Evolutionary conservation across 2,888 invertebrate species (phyloP).

Genomic region (Argyra leucocephala): DNA sequence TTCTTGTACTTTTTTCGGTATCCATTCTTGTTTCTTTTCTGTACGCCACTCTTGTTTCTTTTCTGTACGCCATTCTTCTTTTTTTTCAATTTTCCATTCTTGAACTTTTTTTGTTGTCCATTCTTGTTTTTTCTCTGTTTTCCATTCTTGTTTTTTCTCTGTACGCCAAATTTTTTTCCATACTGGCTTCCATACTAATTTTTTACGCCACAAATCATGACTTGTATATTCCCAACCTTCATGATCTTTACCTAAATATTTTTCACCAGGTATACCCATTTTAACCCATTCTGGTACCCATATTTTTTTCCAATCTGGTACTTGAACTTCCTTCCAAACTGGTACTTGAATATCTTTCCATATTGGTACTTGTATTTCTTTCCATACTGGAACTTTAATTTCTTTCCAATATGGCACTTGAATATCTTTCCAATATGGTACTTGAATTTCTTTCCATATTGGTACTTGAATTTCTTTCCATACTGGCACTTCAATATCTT

Average conservation of each 20-base stretch:
- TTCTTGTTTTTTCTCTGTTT: conserved; percentile 55
- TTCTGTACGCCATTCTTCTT: conserved; percentile 69
- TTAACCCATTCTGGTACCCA: conserved; percentile 56
- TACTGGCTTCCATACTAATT: conserved; percentile 54
- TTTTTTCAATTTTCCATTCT: conserved; percentile 56
- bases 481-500: conserved; percentile 47
- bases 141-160: conserved; percentile 62
- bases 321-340: conserved; percentile 54
- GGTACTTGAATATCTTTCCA: conserved; percentile 65
- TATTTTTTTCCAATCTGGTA: conserved; percentile 53
- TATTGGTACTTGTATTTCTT: conserved; percentile 54
- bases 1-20: conserved; percentile 56
- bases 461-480: conserved; percentile 49
- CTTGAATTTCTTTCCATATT: conserved; percentile 33
- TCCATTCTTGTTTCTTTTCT: conserved; percentile 61
- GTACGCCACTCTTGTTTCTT: conserved; percentile 60
- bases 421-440: conserved; percentile 59
- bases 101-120: conserved; percentile 64
- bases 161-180: conserved; percentile 74
- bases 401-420: conserved; percentile 63
- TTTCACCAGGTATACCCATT: conserved; percentile 66
- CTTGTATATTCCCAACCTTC: conserved; percentile 77
- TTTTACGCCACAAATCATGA: conserved; percentile 79
- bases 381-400: conserved; percentile 50
- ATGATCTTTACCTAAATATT: conserved; percentile 69